phyloP scores from a whole-genome alignment of 2,797 vertebrate genomes.

The Dermochelys coriacea region DNA sequence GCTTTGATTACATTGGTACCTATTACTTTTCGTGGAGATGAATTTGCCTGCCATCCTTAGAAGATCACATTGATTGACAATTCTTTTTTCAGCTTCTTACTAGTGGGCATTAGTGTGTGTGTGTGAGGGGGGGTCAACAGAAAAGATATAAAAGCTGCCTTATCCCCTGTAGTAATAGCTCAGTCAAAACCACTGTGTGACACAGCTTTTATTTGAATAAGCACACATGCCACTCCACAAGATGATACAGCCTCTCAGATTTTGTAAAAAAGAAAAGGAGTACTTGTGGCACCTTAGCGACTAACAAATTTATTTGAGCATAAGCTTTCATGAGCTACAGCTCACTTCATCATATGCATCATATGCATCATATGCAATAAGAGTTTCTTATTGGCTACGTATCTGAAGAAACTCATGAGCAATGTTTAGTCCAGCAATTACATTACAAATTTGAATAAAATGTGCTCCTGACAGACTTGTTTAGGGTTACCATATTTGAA shows the following conservation, averaged over 20 bases:
- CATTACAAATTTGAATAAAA: background rate
- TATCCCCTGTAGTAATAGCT: conserved; percentile 52
- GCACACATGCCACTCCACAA: conserved; percentile 56
- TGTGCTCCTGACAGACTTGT: background rate
- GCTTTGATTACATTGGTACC: conserved; percentile 2
- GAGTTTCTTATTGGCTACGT: background rate
- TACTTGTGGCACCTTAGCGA: no score
- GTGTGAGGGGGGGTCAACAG: background rate
- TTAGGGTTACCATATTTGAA: background rate
- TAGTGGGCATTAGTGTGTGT: conserved; percentile 33
- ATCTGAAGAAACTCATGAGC: conserved; percentile 2
- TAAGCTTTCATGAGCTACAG: no score
- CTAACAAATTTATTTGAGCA: no score
- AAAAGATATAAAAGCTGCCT: conserved; percentile 53
- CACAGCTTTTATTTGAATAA: conserved; percentile 29
- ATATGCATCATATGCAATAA: no score
- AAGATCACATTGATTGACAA: background rate
- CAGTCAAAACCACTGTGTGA: conserved; percentile 47
- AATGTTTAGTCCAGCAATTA: conserved; percentile 2
- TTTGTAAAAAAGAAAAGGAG: no score
- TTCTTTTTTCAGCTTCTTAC: background rate
- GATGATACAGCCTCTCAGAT: conserved; percentile 53
- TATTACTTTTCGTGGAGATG: background rate
- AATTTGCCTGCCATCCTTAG: background rate
- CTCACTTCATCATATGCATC: no score